Base-by-base conservation (phyloP, 2,888 invertebrate genomes). In the Watsonalla binaria region DNA sequence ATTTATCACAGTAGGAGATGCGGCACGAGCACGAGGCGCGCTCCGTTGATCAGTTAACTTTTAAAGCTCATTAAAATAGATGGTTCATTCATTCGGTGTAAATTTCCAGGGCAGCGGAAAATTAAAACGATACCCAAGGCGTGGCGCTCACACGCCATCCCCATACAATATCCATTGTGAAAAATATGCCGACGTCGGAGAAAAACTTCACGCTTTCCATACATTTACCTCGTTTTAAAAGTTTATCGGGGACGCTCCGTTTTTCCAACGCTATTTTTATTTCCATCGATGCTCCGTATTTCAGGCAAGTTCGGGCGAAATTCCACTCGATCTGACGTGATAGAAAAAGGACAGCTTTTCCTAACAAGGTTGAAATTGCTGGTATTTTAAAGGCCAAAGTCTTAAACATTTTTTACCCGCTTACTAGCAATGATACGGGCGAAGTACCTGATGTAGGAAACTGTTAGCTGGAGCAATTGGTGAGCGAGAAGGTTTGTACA, bases 41-140 rank as follows among this genome's bases (percentile, higher is more conserved):
- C 74, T 62, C 66, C 72, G 75, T 74, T 78, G 82, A 88, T 86
- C 83, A 84, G 84, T 87, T 86, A 87, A 87, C 86, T 88, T 87
- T 86, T 84, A 82, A 81, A 84, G 85, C 86, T 90, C 90, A 89
- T 90, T 90, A 90, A 90, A 90, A 88, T 84, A 87, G 86, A 89
- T 82, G 84, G 83, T 86, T 85, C 88, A 85, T 88, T 90, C 83
- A 74, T 76, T 78, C 78, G 77, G 82, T 82, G 82, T 86, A 85
- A 80, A 87, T 85, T 86, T 86, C 74, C 81, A 78, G 74, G 74
- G 76, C 70, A 74, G 84, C 90, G 90, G 90, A 90, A 90, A 90
- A 90, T 90, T 90, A 90, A 90, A 90, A 90, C 80, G 82, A 76
- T 80, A 82, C 90, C 88, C 85, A 83, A 66, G 84, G 90, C 89